Evolutionary conservation across 2,888 invertebrate genomes (phyloP).

Genomic region (Thysanoteuthis rhombus): DNA sequence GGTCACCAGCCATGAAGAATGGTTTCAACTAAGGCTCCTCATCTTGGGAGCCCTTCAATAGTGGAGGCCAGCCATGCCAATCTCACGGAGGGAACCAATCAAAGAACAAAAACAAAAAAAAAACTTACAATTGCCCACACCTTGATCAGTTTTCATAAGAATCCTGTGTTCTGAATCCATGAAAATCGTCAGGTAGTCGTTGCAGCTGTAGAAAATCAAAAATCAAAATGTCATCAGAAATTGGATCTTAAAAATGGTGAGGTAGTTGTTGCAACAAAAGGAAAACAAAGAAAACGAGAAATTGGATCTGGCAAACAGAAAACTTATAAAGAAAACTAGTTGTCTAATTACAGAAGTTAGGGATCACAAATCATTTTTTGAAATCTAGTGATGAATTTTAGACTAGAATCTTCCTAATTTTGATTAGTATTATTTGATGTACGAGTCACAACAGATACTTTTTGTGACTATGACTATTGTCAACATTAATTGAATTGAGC

Average conservation of each 20-base stretch:
- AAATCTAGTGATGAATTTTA: neutral
- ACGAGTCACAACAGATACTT: too few relatives aligned
- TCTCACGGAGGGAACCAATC: neutral
- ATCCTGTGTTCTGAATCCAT: slow-evolving; percentile 45
- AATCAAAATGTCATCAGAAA: neutral
- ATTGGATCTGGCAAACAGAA: neutral
- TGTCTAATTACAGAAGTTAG: too few relatives aligned
- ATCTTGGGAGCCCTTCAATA: neutral
- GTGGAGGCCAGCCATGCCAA: neutral
- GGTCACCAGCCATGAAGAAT: slow-evolving; percentile 15
- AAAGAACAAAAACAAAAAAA: neutral
- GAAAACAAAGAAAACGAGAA: too few relatives aligned
- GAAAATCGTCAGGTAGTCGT: slow-evolving; percentile 50
- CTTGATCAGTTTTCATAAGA: slow-evolving; percentile 51
- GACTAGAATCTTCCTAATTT: neutral
- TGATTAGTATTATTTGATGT: neutral
- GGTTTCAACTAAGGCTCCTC: neutral
- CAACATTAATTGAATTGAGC: too few relatives aligned
- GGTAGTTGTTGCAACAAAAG: too few relatives aligned
- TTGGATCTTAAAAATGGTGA: too few relatives aligned
- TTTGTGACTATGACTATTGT: too few relatives aligned
- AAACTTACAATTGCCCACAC: slow-evolving; percentile 50
- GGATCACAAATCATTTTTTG: neutral
- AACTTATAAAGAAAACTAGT: too few relatives aligned
- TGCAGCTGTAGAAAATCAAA: slow-evolving; percentile 42